Evolutionary conservation across 2,888 invertebrate species (phyloP), one percentile per base, ranked within the genome.

Genomic region (Baccha elongata): DNA sequence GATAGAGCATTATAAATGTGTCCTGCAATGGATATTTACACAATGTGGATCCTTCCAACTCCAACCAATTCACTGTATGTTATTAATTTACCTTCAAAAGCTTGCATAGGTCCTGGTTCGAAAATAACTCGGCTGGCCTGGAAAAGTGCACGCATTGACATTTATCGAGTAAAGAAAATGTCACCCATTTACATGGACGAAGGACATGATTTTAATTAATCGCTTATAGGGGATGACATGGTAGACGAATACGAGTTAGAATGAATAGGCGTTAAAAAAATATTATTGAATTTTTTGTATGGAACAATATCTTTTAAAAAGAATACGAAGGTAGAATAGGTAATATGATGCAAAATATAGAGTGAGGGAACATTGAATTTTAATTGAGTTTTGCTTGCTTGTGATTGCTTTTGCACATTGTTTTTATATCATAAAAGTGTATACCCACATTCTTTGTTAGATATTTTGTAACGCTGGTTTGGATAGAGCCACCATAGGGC

Each of bases 21-120:
- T 29, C 15, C 29, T 44, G 21, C 0, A n/a, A n/a, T 32, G 26
- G 26, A 40, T 23, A n/a, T n/a, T n/a, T n/a, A 29, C 23, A 64
- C 32, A 46, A 46, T 19, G 8, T 58, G 65, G n/a, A n/a, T 29
- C 65, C 64, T 52, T 76, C 26, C 40, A 40, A 15, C 37, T n/a
- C n/a, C n/a, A n/a, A n/a, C n/a, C n/a, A n/a, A n/a, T n/a, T 32
- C 29, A 32, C 17, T 19, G 15, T 29, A 32, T 13, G 17, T 65
- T 76, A 81, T 81, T 81, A 76, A 81, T 81, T 75, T 62, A 71
- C 8, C 32, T 37, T 29, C 15, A 15, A 53, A n/a, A n/a, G n/a
- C n/a, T n/a, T n/a, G 55, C 21, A 32, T 26, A 11, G 65, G 35
- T 37, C 29, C 15, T 21, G 35, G 64, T n/a, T 17, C 37, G 60